These are phyloP conservation scores for Leucoptera coffeella DNA, from an alignment of 2,888 invertebrate genomes.

Conservation along the genomic window DNA sequence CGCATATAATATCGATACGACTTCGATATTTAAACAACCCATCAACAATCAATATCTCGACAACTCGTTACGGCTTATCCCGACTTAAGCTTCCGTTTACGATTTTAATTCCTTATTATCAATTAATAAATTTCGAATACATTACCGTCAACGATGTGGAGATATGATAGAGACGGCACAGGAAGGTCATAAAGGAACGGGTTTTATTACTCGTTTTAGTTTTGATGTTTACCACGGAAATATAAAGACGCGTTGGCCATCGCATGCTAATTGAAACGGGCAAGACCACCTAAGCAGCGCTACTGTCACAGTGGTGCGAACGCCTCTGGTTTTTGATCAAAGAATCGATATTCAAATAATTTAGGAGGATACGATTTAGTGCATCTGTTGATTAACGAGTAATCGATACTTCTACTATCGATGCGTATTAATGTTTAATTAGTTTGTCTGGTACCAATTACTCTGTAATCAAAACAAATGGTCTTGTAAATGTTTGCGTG, in stretches of 20 bases:
- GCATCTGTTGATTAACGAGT: too few species aligned
- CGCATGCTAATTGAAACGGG: constrained; percentile 27
- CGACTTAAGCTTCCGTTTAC: constrained; percentile 14
- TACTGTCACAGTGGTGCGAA: not conserved
- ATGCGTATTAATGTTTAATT: too few species aligned
- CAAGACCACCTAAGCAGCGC: constrained; percentile 31
- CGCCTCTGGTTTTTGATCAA: constrained; percentile 10
- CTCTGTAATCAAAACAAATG: too few species aligned
- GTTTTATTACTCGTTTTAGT: constrained; percentile 14
- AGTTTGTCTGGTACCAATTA: too few species aligned
- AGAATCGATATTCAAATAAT: too few species aligned
- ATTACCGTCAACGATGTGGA: constrained; percentile 12
- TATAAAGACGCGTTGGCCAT: constrained; percentile 13
- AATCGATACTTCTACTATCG: too few species aligned
- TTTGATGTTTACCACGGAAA: constrained; percentile 1
- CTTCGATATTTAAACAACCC: too few species aligned
- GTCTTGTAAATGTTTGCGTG: too few species aligned
- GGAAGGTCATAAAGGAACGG: constrained; percentile 17
- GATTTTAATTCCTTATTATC: constrained; percentile 15
- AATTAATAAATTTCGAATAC: constrained; percentile 20
- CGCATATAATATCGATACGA: too few species aligned
- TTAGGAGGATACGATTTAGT: too few species aligned
- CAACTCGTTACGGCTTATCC: too few species aligned
- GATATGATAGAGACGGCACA: constrained; percentile 11
- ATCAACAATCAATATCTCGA: too few species aligned